These are phyloP conservation scores for Neosalanx taihuensis DNA, from an alignment of 2,797 vertebrate genomes.

Conservation along the genomic window DNA sequence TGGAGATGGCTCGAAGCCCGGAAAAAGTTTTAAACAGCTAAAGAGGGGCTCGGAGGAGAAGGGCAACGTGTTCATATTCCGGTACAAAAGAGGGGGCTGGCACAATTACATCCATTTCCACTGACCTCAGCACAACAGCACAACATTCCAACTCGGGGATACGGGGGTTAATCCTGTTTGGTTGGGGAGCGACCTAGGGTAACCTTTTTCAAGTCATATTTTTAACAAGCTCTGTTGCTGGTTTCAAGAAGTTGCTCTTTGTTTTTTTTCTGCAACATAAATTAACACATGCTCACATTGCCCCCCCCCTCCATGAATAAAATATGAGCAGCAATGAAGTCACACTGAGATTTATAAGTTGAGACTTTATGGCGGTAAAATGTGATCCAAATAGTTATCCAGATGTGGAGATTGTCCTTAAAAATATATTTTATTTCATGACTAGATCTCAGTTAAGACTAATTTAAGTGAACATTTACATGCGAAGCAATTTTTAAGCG, in stretches of 20 bases:
- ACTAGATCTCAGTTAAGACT: too few relatives aligned
- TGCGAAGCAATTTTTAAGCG: too few relatives aligned
- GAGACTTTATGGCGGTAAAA: conserved; percentile 17
- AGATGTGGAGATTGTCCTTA: not conserved
- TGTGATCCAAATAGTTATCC: not conserved
- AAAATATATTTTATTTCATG: too few relatives aligned
- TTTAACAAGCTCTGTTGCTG: conserved; percentile 23
- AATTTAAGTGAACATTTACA: too few relatives aligned
- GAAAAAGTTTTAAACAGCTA: conserved; percentile 2
- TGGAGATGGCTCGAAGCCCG: conserved; percentile 34
- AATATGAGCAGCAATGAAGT: conserved; percentile 27
- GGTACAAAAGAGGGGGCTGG: conserved; percentile 2
- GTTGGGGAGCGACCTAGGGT: not conserved
- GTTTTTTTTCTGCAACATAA: conserved; percentile 34
- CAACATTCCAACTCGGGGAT: not conserved
- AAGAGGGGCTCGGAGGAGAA: conserved; percentile 20
- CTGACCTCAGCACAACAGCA: conserved; percentile 34
- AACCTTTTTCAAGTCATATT: not conserved
- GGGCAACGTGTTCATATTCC: conserved; percentile 40
- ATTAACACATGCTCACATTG: conserved; percentile 30
- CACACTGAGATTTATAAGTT: conserved; percentile 18
- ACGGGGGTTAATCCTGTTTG: conserved; percentile 26
- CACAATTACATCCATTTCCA: conserved; percentile 40
- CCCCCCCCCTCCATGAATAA: conserved; percentile 22
- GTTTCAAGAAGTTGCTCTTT: conserved; percentile 26